Base-by-base conservation (phyloP, 2,797 vertebrate genomes). In the Ctenochaetus hawaiiensis region DNA sequence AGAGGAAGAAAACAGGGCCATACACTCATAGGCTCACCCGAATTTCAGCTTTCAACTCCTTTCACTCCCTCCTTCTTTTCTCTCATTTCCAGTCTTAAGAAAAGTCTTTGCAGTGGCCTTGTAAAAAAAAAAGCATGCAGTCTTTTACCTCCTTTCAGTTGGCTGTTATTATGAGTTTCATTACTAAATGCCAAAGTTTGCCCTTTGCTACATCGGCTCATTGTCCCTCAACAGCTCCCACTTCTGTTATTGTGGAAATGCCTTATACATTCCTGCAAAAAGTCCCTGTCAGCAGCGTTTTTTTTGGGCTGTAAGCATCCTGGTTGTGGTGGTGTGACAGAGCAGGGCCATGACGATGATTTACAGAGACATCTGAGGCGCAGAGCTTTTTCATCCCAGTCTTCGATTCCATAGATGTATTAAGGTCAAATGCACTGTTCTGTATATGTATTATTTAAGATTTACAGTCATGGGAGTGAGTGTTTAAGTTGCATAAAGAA, bases 101-200 rank as follows among this genome's bases (percentile, higher is more conserved):
- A 80, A 82, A 75, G 62, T 75, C 77, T 69, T 60, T 44, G 56
- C 62, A 53, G 45, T 30, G 49, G 17, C 43, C 72, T 56, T 30
- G 8, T 47, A 52, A n/a, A n/a, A n/a, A n/a, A 34, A 60, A 63
- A 72, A 67, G 47, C 72, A 30, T 49, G 5, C 37, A 9, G 23
- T 53, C 13, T 16, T 43, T 43, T 66, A 12, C 44, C 56, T 51
- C 16, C 13, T 60, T 26, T 26, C 60, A 14, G 39, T 60, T 11
- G 41, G 52, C 67, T 75, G 16, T 76, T 80, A 54, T 79, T 58
- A 34, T 59, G 18, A 77, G 14, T 81, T 84, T 69, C 51, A 72
- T 80, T 60, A 47, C 52, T 82, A 83, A 88, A 87, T 78, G 75
- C 66, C 73, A 83, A 67, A 84, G 72, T 80, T 4, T 87, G 79